phyloP scores from a whole-genome alignment of 1,140 invertebrate genomes.

The Cephus cinctus region DNA sequence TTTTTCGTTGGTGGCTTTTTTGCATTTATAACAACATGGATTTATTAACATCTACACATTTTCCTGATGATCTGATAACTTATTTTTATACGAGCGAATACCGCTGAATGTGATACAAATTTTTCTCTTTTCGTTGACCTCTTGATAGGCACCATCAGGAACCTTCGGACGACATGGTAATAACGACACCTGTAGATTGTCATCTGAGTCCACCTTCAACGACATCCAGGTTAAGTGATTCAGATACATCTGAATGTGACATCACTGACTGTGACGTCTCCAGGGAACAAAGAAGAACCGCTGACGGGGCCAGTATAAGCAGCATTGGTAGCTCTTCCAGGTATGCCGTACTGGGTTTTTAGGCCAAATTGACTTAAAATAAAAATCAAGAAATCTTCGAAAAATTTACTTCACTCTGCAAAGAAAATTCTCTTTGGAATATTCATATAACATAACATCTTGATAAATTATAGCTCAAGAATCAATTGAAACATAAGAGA shows the following conservation, averaged over 20 bases:
- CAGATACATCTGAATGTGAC: conserved; percentile 90
- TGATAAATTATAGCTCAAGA: too few species aligned
- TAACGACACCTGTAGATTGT: conserved; percentile 70
- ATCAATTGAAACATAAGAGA: too few species aligned
- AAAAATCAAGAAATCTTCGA: neutral
- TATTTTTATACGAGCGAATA: too few species aligned
- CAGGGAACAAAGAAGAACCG: conserved; percentile 62
- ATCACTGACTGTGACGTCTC: conserved; percentile 67
- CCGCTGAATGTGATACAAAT: too few species aligned
- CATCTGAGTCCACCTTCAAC: conserved; percentile 90
- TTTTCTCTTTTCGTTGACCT: conserved; percentile 3
- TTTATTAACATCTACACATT: neutral
- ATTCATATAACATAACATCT: too few species aligned
- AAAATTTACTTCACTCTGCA: neutral
- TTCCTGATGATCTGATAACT: neutral
- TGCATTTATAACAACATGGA: too few species aligned
- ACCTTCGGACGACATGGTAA: conserved; percentile 55
- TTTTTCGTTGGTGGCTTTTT: too few species aligned
- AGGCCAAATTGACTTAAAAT: neutral
- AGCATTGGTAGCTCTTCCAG: conserved; percentile 86
- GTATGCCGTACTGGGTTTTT: conserved; percentile 25
- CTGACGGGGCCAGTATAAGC: conserved; percentile 78
- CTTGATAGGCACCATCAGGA: conserved; percentile 46
- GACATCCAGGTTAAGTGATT: conserved; percentile 86
- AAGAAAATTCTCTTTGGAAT: too few species aligned